Conservation (phyloP, 2,888 invertebrate species). For the Malthinus flaveolus region DNA sequence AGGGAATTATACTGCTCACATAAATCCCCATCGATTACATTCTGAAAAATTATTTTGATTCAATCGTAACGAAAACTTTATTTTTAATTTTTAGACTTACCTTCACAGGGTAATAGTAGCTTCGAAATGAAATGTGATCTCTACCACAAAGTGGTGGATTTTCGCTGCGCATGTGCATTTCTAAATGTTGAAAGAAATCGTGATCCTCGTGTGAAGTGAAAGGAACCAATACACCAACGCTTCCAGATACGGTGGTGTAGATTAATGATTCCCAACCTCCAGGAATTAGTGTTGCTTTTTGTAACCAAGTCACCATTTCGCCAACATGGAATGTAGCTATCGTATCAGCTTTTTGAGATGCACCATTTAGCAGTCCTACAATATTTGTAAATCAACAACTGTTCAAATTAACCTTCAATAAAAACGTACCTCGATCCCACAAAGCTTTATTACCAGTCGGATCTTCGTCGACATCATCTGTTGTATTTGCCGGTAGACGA, state of each 20-base stretch:
- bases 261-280: slow-evolving; percentile 96
- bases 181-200: slow-evolving; percentile 98
- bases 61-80: background rate
- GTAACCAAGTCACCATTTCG: slow-evolving; percentile 93
- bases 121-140: slow-evolving; percentile 95
- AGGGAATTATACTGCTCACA: slow-evolving; percentile 99
- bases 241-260: slow-evolving; percentile 94
- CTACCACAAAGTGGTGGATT: slow-evolving; percentile 95
- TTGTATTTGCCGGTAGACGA: slow-evolving; percentile 85
- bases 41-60: slow-evolving; percentile 61
- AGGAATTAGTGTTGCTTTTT: slow-evolving; percentile 94
- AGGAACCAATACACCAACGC: slow-evolving; percentile 90
- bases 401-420: slow-evolving; percentile 1
- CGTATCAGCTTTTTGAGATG: slow-evolving; percentile 96
- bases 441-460: slow-evolving; percentile 97
- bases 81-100: slow-evolving; percentile 55
- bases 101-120: slow-evolving; percentile 97
- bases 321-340: slow-evolving; percentile 94
- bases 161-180: slow-evolving; percentile 99
- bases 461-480: slow-evolving; percentile 99
- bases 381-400: slow-evolving; percentile 36
- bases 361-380: slow-evolving; percentile 92
- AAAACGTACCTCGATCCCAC: slow-evolving; percentile 82
- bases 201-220: slow-evolving; percentile 97
- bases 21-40: slow-evolving; percentile 97